These are phyloP conservation scores for Acromyrmex heyeri DNA, from an alignment of 1,140 invertebrate species.

Conservation along the genomic window DNA sequence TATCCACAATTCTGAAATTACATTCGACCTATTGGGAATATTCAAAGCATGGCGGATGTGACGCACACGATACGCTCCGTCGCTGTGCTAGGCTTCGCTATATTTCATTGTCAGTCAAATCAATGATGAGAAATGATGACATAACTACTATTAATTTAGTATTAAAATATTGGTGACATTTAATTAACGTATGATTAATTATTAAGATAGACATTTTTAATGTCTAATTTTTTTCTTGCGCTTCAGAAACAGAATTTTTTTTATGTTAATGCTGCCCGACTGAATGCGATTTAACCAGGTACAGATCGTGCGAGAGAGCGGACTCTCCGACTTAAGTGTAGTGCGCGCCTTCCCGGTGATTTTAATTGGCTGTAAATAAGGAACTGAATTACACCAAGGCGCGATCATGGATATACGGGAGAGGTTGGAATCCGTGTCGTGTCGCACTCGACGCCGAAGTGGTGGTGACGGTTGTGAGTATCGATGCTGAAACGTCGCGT, in stretches of 20 bases:
- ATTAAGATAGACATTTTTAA: not conserved
- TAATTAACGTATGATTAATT: not conserved
- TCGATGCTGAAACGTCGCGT: not conserved
- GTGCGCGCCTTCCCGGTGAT: not conserved
- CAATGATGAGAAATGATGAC: not conserved
- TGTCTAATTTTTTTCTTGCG: not conserved
- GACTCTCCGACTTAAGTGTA: not conserved
- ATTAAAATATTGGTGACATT: not conserved
- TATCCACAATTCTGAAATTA: not conserved
- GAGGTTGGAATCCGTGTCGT: conserved; percentile 5
- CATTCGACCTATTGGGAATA: not conserved
- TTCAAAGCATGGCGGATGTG: not conserved
- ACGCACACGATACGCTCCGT: not conserved
- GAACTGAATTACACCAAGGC: conserved; percentile 14
- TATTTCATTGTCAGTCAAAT: not conserved
- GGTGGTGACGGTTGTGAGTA: not conserved
- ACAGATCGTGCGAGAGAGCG: not conserved
- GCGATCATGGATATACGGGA: not conserved
- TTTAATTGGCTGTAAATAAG: conserved; percentile 36
- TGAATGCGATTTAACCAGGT: not conserved
- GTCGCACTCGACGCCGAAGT: not conserved
- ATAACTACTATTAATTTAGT: not conserved
- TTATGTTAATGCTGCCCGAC: not conserved
- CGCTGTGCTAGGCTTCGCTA: no score
- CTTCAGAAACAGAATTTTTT: not conserved